Conservation (phyloP, 2,113 vertebrate genomes). For the Pollachius pollachius region DNA sequence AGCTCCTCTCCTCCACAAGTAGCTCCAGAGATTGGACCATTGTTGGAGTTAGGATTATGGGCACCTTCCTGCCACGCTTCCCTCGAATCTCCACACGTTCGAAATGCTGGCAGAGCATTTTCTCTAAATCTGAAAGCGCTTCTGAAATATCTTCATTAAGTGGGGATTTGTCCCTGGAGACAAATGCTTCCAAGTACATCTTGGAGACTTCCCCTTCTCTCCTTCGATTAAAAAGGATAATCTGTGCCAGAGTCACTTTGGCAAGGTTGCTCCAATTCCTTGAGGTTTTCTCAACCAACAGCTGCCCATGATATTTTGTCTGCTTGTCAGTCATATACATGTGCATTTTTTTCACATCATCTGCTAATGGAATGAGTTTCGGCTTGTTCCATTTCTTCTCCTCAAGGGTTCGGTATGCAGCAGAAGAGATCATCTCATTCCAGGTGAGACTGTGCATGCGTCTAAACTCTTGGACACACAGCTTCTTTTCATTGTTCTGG, state of each 20-base stretch:
- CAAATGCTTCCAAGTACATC: not conserved
- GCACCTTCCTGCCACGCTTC: slow-evolving; percentile 4
- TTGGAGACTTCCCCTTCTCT: not conserved
- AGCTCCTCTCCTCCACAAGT: slow-evolving; percentile 3
- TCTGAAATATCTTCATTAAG: not conserved
- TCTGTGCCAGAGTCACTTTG: not conserved
- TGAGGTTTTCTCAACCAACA: slow-evolving; percentile 1
- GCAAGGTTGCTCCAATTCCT: slow-evolving; percentile 3
- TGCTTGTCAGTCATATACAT: not conserved
- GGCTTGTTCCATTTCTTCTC: slow-evolving; percentile 5
- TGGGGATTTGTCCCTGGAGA: not conserved
- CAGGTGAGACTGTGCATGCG: not conserved
- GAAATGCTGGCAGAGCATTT: not conserved
- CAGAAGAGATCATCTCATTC: slow-evolving; percentile 3
- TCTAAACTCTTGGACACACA: slow-evolving; percentile 1
- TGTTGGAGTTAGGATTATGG: not conserved
- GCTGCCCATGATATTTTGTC: not conserved
- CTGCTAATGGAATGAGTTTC: not conserved
- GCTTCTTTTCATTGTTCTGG: not conserved
- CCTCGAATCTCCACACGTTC: not conserved
- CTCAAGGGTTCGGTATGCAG: not conserved
- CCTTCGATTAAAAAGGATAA: slow-evolving; percentile 6
- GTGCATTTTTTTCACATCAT: not conserved
- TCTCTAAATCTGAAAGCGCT: not conserved
- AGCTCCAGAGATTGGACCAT: slow-evolving; percentile 1